Percentiles rank a stretch among this genome's conserved stretches.
These are phyloP conservation scores for Triplophysa yarkandensis DNA, from an alignment of 2,797 vertebrate species.

Conservation along the genomic window DNA sequence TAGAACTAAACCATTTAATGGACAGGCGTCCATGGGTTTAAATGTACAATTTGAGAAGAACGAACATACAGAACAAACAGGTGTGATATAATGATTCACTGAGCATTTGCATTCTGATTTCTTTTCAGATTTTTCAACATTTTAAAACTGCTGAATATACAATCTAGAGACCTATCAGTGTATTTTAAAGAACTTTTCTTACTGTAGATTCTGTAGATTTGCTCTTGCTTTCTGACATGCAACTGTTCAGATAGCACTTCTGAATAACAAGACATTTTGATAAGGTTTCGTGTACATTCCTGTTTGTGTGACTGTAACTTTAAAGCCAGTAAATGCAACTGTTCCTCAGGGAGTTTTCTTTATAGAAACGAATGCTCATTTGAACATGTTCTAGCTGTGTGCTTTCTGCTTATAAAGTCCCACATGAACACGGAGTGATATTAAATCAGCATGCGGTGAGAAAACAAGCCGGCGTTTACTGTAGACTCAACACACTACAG, in stretches of 20 bases:
- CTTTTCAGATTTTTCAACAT: neutral
- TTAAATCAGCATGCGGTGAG: slow-evolving; percentile 28
- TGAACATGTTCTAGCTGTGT: neutral
- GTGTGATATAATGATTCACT: too few relatives aligned
- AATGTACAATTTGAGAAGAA: too few relatives aligned
- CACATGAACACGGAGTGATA: slow-evolving; percentile 26
- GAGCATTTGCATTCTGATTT: too few relatives aligned
- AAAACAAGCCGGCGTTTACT: slow-evolving; percentile 3
- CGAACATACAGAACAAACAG: neutral
- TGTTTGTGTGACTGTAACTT: neutral
- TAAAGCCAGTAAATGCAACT: neutral
- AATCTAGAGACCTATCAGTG: slow-evolving; percentile 4
- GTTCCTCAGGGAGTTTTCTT: slow-evolving; percentile 8
- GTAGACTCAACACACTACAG: neutral
- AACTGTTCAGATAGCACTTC: neutral
- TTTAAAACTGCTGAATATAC: neutral
- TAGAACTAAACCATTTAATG: too few relatives aligned
- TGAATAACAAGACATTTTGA: slow-evolving; percentile 18
- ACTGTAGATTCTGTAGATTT: neutral
- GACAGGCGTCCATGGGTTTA: too few relatives aligned
- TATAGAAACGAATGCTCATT: neutral
- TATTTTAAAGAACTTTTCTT: neutral
- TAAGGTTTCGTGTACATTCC: slow-evolving; percentile 16
- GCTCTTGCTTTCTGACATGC: neutral
- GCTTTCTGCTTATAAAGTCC: neutral